Base-by-base conservation (phyloP, 2,113 vertebrate species). In the Cyprinodon brontotheroides region DNA sequence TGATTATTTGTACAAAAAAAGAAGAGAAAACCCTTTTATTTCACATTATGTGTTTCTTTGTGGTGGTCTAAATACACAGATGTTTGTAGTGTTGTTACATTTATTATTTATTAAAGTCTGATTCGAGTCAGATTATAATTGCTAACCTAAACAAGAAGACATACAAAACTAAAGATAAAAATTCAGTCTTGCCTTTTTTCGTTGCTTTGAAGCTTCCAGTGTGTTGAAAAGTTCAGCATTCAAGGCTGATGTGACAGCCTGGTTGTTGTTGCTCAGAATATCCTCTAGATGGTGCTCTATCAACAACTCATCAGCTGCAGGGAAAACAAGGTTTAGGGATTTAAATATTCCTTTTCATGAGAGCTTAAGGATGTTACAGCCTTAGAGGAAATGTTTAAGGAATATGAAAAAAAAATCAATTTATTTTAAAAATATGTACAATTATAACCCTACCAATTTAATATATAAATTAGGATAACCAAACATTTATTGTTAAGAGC, bases 201-300 rank as follows among this genome's bases (percentile, higher is more conserved):
- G 92, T 63, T 61, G 74, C 60, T 79, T 84, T 69, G 84, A 84
- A 12, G 53, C 22, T 62, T 80, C 88, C 72, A 94, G 68, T 0
- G 87, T 60, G 43, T 79, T 91, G 72, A 75, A 82, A 10, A 95
- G 82, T 43, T 92, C 88, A n/a, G 78, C 80, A 45, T 91, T 85
- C 29, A 95, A 66, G 0, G 80, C 89, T 73, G 78, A 9, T 20
- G 70, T 88, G 38, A 95, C 69, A 0, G 82, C 84, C 50, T 86
- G 87, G 22, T 40, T 89, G 82, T 94, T 95, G 89, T 92, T 79
- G 72, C 61, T 85, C 37, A 95, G 84, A 78, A 95, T 84, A 17
- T 77, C 87, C 90, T 94, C 92, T 68, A 95, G 89, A 67, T 94
- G 84, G 73, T 41, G 88, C 89, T 93, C 91, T 72, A 95, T 87